Evolutionary conservation across 1,140 invertebrate genomes (phyloP), one percentile per base, ranked within the genome.

Genomic region (Acromyrmex charruanus): DNA sequence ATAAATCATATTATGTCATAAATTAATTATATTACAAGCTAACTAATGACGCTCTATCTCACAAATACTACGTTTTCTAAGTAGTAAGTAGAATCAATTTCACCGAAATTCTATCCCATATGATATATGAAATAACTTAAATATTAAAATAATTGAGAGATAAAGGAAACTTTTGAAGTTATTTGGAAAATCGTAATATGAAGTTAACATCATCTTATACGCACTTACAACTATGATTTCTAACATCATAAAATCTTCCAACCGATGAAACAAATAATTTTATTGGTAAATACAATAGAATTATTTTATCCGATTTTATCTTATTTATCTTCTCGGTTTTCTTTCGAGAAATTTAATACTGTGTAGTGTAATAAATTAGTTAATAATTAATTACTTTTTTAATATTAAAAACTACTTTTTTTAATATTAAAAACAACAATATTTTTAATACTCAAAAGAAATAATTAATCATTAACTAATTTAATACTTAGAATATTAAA

Each of bases 21-120:
- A 31, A 72, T 28, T 18, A 18, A 55, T 74, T 53, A 18, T 31
- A 74, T 74, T 53, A 28, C 12, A 49, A 51, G 7, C 3, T n/a
- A 55, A 35, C n/a, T 53, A 25, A 25, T 49, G 14, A 51, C 14
- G 3, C 6, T 25, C 35, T 44, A 0, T 72, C 9, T 51, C 49
- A 51, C 9, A 74, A 74, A 21, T 58, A 31, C 1, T 77, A 14
- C 6, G 1, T 77, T 77, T 77, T n/a, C 21, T 49, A 49, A 77
- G 28, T 28, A 28, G 12, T 39, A 7, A 61, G 5, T 49, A 44
- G 16, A 25, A n/a, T 18, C 16, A 79, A 51, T 66, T 66, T 14
- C 16, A 14, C 7, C 18, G 0, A 31, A 65, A 10, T 77, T 28
- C 6, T 66, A 31, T 79, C 5, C 12, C 1, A 49, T 12, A 12